phyloP scores from a whole-genome alignment of 2,888 invertebrate genomes.

The Clunio marinus region DNA sequence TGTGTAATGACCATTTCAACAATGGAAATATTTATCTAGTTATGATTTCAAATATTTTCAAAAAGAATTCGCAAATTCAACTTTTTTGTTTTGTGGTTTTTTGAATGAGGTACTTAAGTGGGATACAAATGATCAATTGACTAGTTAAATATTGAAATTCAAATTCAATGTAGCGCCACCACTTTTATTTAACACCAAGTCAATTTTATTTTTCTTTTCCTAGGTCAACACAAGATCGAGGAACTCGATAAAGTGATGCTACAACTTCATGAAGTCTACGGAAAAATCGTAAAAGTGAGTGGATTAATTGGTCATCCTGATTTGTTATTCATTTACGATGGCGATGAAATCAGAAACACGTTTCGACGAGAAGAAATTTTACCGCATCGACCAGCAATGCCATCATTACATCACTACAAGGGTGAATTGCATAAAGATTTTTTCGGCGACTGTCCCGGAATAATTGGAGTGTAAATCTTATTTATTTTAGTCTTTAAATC shows the following conservation, averaged over 20 bases:
- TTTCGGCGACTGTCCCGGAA: conserved; percentile 66
- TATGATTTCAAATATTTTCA: too few relatives aligned
- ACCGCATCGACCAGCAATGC: conserved; percentile 67
- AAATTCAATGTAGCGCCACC: too few relatives aligned
- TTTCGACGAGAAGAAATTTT: conserved; percentile 65
- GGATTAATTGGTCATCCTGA: conserved; percentile 73
- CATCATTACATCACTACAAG: conserved; percentile 68
- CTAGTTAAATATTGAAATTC: too few relatives aligned
- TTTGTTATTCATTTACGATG: conserved; percentile 67
- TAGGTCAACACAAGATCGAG: conserved; percentile 54
- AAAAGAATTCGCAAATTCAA: too few relatives aligned
- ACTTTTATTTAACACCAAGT: too few relatives aligned
- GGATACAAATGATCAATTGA: too few relatives aligned
- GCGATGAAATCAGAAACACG: conserved; percentile 66
- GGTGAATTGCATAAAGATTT: conserved; percentile 63
- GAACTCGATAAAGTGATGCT: conserved; percentile 54
- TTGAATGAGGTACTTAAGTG: too few relatives aligned
- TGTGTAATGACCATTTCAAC: too few relatives aligned
- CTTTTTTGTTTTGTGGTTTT: too few relatives aligned
- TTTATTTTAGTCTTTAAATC: background rate
- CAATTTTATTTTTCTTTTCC: too few relatives aligned
- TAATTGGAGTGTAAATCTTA: conserved; percentile 66
- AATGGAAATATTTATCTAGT: too few relatives aligned
- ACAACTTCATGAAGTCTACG: conserved; percentile 56
- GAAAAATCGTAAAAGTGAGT: conserved; percentile 62